Base-by-base conservation (phyloP, 2,113 vertebrate genomes). In the Gasterosteus nipponicus region DNA sequence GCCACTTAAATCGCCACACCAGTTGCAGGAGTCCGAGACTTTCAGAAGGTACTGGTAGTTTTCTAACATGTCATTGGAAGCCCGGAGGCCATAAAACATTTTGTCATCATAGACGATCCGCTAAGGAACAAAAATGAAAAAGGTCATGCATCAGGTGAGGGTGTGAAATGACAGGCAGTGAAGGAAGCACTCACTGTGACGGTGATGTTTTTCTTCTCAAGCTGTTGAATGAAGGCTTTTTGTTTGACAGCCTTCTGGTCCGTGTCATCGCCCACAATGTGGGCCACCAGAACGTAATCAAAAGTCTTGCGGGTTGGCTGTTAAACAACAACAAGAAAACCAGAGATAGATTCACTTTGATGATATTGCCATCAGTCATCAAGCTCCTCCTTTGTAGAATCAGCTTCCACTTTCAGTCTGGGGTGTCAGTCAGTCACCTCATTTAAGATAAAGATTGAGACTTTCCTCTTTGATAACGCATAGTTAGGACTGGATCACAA, bases 211-310 rank as follows among this genome's bases (percentile, higher is more conserved):
- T 95, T 97, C 31, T 58, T 82, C 62, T 80, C 6, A 4, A 98
- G 91, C 65, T 92, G 75, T 0, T 86, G 39, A 46, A 96, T 89
- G 65, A 96, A 98, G n/a, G 74, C 90, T n/a, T n/a, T 69, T 76
- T 92, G 95, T 87, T 87, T 95, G 29, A 18, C 19, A 41, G 69
- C 78, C 61, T 18, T 86, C 33, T 74, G 78, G 22, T 92, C 87
- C 7, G 38, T 4, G 0, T 74, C 72, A 35, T 75, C 59, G 1
- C 90, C 56, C 0, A 81, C 59, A 6, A 66, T 75, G 10, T 93
- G 22, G 0, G 94, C 94, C 49, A 98, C 97, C 1, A 98, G 90
- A 22, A 99, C 82, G 0, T 92, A 97, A 78, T 98, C 97, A 91
- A 92, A 96, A 5, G 83, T 78, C 80, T 15, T 84, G 11, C 62